Evolutionary conservation across 1,140 invertebrate species (phyloP), one percentile per base, ranked within the genome.

Genomic region (Saxidomus purpurata): DNA sequence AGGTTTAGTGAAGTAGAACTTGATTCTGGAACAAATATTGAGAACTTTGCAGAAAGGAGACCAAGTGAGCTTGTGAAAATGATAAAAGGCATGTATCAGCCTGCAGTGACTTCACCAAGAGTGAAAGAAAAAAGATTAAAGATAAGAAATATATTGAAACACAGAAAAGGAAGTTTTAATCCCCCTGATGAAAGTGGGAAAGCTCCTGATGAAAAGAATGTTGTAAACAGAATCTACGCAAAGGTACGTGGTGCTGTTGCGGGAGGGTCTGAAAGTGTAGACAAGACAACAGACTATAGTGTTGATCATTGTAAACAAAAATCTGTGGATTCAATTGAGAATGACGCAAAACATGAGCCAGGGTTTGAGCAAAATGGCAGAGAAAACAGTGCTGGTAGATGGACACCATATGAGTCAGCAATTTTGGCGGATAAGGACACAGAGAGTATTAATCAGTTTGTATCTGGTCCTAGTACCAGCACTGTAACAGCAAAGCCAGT

Each of bases 141-240:
- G 76, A 38, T 89, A 36, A 82, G 55, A 43, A 84, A 77, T 63
- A 76, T 89, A 55, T 83, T 89, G 31, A 89, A 89, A 61, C 40
- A 55, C 31, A 89, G 74, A 59, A 89, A 89, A 52, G 87, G 80
- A 36, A 84, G 67, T 43, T 83, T 61, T 77, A 77, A 49, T 31
- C 87, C 80, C 22, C 47, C 80, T 0, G 49, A 40, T 4, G 49
- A 74, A 19, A 36, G 1, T 13, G 40, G 31, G 4, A 63, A 43
- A 25, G 22, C 8, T 31, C 4, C 25, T 3, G 85, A 77, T 31
- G 85, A 87, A 63, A 80, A 74, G 67, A 74, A 49, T 25, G 2
- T 38, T 52, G 71, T 69, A 25, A 88, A 88, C n/a, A 67, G 86
- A 67, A 88, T 88, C 25, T 88, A 88, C 34, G 86, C 86, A 31